Evolutionary conservation across 2,113 vertebrate species (phyloP).

Genomic region (Phylloscopus trochiloides): DNA sequence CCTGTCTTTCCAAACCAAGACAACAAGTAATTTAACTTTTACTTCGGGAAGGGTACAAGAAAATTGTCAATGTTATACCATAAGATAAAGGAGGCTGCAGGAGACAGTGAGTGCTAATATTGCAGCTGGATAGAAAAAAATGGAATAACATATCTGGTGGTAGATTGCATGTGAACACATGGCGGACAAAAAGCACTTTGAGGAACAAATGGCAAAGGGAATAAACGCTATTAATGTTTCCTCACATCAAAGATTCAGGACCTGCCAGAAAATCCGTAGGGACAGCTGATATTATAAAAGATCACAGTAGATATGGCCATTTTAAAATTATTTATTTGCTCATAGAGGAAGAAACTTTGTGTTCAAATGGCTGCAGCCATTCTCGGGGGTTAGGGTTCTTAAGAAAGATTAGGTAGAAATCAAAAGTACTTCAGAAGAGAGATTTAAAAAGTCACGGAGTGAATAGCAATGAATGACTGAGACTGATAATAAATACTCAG

Average conservation of each 20-base stretch:
- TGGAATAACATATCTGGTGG: neutral
- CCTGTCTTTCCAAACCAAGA: too few species aligned
- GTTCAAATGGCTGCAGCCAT: neutral
- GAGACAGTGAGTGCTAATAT: neutral
- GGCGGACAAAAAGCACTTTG: neutral
- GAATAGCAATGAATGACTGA: neutral
- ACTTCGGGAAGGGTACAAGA: neutral
- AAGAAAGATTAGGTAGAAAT: neutral
- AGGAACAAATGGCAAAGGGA: neutral
- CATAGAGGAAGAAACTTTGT: neutral
- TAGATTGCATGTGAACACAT: neutral
- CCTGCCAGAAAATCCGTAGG: neutral
- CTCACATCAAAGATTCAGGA: neutral
- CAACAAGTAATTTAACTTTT: neutral
- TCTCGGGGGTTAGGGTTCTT: neutral
- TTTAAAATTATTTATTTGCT: neutral
- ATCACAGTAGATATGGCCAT: neutral
- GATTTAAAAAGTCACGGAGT: neutral
- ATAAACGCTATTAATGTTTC: neutral
- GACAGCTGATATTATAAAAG: neutral
- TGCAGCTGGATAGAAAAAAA: neutral
- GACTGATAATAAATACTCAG: neutral
- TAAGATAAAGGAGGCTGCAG: neutral
- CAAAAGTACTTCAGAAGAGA: neutral
- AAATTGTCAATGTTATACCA: neutral